phyloP scores from a whole-genome alignment of 2,888 invertebrate genomes.

The Metallyticus violacea region DNA sequence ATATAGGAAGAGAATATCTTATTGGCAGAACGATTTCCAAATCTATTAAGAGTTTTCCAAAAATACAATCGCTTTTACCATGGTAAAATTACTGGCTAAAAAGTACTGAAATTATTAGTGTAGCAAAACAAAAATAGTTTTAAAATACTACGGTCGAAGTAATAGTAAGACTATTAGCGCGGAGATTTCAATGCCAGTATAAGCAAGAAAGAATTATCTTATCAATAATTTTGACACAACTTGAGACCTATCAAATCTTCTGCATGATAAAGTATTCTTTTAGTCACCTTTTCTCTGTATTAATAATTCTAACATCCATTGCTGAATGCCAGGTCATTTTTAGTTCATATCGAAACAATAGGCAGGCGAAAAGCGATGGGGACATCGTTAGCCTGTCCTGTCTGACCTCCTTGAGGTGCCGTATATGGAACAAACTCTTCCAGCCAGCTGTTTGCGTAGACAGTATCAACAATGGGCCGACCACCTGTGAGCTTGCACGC shows the following conservation, averaged over 20 bases:
- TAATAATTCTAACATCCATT: background rate
- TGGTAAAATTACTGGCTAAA: no score
- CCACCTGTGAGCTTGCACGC: constrained; percentile 10
- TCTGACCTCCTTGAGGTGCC: background rate
- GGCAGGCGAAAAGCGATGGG: background rate
- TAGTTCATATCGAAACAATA: background rate
- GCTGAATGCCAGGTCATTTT: background rate
- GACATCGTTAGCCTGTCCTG: background rate
- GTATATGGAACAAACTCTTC: background rate
- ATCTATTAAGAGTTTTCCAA: no score
- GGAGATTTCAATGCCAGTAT: background rate
- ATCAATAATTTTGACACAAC: background rate
- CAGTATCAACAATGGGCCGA: constrained; percentile 1
- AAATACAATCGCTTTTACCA: no score
- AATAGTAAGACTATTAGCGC: no score
- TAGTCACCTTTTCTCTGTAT: background rate
- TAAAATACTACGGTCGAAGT: no score
- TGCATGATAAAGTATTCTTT: no score
- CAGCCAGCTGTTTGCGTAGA: background rate
- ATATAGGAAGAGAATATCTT: no score
- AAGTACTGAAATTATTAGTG: no score
- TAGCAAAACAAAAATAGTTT: no score
- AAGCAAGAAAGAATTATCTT: background rate
- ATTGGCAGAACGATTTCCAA: no score
- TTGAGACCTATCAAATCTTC: background rate